phyloP scores from a whole-genome alignment of 2,113 vertebrate genomes.

The Coptodon rendalli region DNA sequence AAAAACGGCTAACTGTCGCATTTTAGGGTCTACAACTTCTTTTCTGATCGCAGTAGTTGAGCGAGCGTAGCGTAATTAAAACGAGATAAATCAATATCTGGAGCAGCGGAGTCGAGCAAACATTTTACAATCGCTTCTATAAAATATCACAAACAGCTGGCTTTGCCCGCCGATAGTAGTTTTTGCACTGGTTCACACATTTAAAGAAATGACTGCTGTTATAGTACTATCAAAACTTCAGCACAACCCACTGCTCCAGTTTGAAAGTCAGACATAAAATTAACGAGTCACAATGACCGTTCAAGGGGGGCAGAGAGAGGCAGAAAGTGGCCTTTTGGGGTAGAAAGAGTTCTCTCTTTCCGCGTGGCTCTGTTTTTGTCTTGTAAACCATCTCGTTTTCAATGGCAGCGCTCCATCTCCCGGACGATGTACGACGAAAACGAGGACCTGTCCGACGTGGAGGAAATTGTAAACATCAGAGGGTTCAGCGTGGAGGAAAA shows the following conservation, averaged over 20 bases:
- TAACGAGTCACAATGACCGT: background rate
- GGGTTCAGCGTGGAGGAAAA: slow-evolving; percentile 94
- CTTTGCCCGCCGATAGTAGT: background rate
- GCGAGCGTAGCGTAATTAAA: background rate
- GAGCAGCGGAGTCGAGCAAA: background rate
- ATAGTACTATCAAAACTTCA: background rate
- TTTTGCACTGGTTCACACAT: background rate
- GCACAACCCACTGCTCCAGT: background rate
- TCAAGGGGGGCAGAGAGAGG: background rate
- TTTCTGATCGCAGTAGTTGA: background rate
- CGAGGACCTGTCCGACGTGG: slow-evolving; percentile 91
- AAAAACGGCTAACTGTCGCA: background rate
- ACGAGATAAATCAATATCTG: background rate
- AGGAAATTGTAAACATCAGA: slow-evolving; percentile 89
- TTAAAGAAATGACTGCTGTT: background rate
- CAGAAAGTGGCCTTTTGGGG: background rate
- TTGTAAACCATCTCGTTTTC: slow-evolving; percentile 1
- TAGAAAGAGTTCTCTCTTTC: background rate
- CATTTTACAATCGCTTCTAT: background rate
- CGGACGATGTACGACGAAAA: slow-evolving; percentile 90
- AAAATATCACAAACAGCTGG: background rate
- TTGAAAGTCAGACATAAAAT: background rate
- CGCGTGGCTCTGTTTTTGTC: background rate
- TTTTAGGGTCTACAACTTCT: background rate
- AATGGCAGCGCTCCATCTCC: slow-evolving; percentile 81